Evolutionary conservation across 2,113 vertebrate genomes (phyloP).

Genomic region (Tachuris rubrigastra): DNA sequence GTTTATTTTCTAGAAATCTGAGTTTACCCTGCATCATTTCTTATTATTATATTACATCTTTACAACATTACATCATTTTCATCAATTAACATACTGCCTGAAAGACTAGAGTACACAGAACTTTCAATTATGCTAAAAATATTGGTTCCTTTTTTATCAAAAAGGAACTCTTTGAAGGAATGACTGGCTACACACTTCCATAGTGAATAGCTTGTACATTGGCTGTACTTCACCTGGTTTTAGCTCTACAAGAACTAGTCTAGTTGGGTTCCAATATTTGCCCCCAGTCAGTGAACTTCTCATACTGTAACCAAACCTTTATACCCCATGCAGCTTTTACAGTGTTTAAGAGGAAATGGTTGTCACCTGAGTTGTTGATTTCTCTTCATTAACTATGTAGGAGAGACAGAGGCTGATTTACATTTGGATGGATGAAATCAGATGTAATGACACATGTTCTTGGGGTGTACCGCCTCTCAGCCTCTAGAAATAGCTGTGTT

Average conservation of each 20-base stretch:
- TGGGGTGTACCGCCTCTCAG: neutral
- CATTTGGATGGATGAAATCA: neutral
- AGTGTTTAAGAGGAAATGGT: neutral
- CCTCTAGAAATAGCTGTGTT: neutral
- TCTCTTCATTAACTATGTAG: neutral
- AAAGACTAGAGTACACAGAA: neutral
- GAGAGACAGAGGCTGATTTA: neutral
- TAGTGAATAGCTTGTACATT: neutral
- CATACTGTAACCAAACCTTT: rapidly evolving
- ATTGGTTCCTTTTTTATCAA: neutral
- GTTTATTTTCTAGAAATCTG: neutral
- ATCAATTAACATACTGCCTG: neutral
- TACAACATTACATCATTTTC: neutral
- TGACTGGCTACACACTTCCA: neutral
- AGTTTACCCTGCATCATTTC: neutral
- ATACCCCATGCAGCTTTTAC: neutral
- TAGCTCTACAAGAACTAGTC: neutral
- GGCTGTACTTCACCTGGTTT: neutral
- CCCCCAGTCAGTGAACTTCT: neutral
- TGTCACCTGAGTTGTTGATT: neutral
- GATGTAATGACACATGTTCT: neutral
- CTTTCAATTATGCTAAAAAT: neutral
- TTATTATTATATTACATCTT: neutral
- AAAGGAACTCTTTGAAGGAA: neutral
- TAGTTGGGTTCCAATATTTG: neutral